Conservation (phyloP, 2,797 vertebrate genomes). For the Sebastes trivittatus region DNA sequence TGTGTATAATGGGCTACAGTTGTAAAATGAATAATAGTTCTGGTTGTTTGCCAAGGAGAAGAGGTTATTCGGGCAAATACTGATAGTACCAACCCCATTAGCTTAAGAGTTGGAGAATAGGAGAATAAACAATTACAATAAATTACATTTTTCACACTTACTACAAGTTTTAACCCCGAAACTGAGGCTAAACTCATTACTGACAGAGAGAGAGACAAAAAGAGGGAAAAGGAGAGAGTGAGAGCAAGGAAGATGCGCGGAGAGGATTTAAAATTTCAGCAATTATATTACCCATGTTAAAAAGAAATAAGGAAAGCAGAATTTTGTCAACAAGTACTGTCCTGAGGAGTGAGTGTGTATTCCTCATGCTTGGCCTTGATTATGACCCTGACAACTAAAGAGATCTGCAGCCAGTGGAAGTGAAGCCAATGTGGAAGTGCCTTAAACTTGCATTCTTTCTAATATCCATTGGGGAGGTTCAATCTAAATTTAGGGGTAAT, state of each 20-base stretch:
- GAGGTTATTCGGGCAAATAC: constrained; percentile 51
- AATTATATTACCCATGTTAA: neutral
- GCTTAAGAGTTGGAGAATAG: constrained; percentile 54
- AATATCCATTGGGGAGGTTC: too few relatives aligned
- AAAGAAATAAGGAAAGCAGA: neutral
- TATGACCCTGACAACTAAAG: constrained; percentile 23
- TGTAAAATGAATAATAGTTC: constrained; percentile 10
- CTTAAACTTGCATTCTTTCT: too few relatives aligned
- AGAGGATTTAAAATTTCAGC: neutral
- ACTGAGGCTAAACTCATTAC: constrained; percentile 66
- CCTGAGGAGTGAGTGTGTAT: neutral
- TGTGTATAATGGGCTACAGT: neutral
- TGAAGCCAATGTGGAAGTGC: neutral
- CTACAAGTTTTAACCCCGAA: constrained; percentile 62
- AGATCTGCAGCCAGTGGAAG: constrained; percentile 31
- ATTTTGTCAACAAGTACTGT: neutral
- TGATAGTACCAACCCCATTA: constrained; percentile 51
- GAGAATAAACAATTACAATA: constrained; percentile 75
- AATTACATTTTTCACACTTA: constrained; percentile 69
- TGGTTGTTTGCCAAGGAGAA: constrained; percentile 18
- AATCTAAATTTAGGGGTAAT: too few relatives aligned
- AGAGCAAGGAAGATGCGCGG: neutral
- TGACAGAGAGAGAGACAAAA: constrained; percentile 18
- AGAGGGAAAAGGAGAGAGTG: neutral
- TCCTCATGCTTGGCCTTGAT: constrained; percentile 15